Base-by-base conservation (phyloP, 2,888 invertebrate genomes). In the Nomada hirtipes region DNA sequence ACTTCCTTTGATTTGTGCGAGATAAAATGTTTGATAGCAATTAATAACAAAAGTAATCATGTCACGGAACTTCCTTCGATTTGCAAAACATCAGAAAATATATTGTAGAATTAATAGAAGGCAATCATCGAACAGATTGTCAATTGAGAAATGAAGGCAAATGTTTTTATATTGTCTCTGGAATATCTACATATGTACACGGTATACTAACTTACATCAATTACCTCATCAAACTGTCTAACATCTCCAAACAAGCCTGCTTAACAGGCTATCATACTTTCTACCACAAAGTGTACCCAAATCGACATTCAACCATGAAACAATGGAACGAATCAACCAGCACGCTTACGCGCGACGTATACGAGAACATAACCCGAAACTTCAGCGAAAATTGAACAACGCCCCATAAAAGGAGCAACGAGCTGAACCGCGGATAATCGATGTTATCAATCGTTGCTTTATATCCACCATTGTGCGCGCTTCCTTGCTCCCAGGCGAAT, bases 361-460 rank as follows among this genome's bases (percentile, higher is more conserved):
- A 23, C n/a, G 44, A n/a, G 13, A 23, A 57, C 23, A 44, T n/a
- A 57, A 23, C 57, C 15, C 44, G 69, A 68, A 68, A 57, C 69
- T 44, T 69, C 69, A 57, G 69, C 69, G 57, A 68, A 57, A 57
- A 57, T 57, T 55, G 55, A 57, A 69, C 69, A 69, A 13, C n/a
- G 68, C 23, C 42, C 55, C 44, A 47, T 57, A 44, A 69, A 69
- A 44, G 42, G 20, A 57, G 23, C n/a, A 23, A 23, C 26, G 47
- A 20, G 44, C 15, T 20, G 59, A 70, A 47, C 44, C 57, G 29
- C 59, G 15, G 59, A 70, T 59, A 60, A 60, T 70, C 70, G 59
- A 47, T 13, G n/a, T 70, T 70, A 59, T 59, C 57, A 60, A 70
- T 70, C 70, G 59, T 70, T 44, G 18, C 69, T 59, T 70, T 70